Base-by-base conservation (phyloP, 2,888 invertebrate genomes). In the Torymus aiolomorphi region DNA sequence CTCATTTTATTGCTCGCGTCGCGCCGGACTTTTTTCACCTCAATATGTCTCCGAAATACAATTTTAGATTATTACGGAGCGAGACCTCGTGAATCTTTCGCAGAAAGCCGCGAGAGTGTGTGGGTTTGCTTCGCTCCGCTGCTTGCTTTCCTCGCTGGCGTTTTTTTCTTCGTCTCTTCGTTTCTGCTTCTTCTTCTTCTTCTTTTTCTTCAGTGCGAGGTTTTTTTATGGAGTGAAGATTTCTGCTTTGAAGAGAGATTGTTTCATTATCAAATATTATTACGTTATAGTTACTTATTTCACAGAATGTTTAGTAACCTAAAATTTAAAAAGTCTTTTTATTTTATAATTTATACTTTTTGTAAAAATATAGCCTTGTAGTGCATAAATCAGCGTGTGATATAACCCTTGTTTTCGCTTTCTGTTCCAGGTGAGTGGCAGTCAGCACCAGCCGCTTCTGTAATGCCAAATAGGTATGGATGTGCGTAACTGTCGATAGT, bases 381-480 rank as follows among this genome's bases (percentile, higher is more conserved):
- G 8, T 8, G 8, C 42, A 42, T 42, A 42, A 42, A 42, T 42
- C 42, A 42, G 8, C 42, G 5, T 42, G 42, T 42, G 42, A 42
- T 42, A 42, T 42, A 42, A 42, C 42, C 51, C 16, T 51, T 57
- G 52, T 72, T 5, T 61, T 73, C n/a, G 18, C 57, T 82, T 80
- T 83, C 77, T 89, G 90, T 90, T 90, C 81, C 88, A 90, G 90
- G 90, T 90, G 90, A 90, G 90, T 90, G 88, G 89, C 88, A 88
- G 88, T 87, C 88, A 87, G 89, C 89, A 88, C 87, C 89, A 88
- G 88, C 88, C 87, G 89, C 89, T 87, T 89, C 87, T 88, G 88
- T 89, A 90, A 90, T 90, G 90, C 90, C 90, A 90, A 90, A 90
- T 90, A 90, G 89, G 88, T 89, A 89, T 89, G 89, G 89, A 89